Base-by-base conservation (phyloP, 2,113 vertebrate species). In the Geococcyx californianus region DNA sequence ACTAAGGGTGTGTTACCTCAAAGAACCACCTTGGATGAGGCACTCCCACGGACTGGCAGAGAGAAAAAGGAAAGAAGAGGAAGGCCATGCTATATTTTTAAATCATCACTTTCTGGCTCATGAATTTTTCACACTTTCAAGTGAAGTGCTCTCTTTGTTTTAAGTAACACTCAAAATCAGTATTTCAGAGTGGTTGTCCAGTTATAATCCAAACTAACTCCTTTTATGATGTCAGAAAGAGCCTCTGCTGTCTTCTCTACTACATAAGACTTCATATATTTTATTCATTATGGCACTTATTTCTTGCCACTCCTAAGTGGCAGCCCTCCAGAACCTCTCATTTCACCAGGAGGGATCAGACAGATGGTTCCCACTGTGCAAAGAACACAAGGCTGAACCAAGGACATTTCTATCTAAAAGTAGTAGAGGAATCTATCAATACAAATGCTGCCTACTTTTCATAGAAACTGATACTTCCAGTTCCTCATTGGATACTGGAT, bases 221-320 rank as follows among this genome's bases (percentile, higher is more conserved):
- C 14, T 94, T 81, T 72, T n/a, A n/a, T 11, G 16, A 4, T 25
- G 31, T 38, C 24, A 70, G 13, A 78, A 28, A 74, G 63, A 87
- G 31, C 10, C 31, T 66, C 68, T 52, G 40, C 36, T 47, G 13
- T 24, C 23, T 84, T 44, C 42, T 17, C 29, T 75, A 12, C 20
- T 26, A 52, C 19, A 3, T 5, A 75, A 36, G 56, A 42, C 26
- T 59, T 69, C 0, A 7, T 31, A 7, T 2, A 28, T 23, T 33
- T 94, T 33, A 51, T 24, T 81, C 44, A 38, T 8, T 26, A 42
- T 19, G n/a, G 55, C 56, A 83, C 40, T 29, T 45, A 38, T 31
- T 67, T 84, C 74, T 73, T 84, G 31, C 18, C 52, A 47, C 24
- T 45, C 0, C 0, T 13, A 54, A 0, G 0, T 0, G 72, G 84